Base-by-base conservation (phyloP, 1,140 invertebrate genomes). In the Hypothenemus hampei region DNA sequence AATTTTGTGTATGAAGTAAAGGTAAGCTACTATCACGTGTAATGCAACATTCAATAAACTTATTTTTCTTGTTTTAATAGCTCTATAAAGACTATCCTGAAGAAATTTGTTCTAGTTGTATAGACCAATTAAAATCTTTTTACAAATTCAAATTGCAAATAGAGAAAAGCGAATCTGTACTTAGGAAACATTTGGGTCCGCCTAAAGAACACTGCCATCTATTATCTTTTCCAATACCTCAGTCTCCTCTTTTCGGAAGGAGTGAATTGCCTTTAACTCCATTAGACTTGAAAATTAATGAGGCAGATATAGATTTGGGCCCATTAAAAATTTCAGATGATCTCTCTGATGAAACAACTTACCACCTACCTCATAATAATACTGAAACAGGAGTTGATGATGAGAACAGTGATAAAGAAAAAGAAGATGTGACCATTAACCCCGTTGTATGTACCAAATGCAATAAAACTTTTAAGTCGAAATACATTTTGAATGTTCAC, bases 401-500 rank as follows among this genome's bases (percentile, higher is more conserved):
- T 31, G 3, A 11, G 8, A 31, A 31, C 13, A 11, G 8, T 11
- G 26, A 37, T 7, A 20, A 21, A 23, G 50, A 44, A 3, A 41
- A 31, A 29, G 31, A 43, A 13, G 29, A 20, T 26, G 40, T 44
- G n/a, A 11, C 26, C 4, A 56, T 56, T 6, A 18, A 59, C 43
- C 41, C 47, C 0, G 44, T 47, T 6, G 45, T 60, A 57, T 85
- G 83, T 66, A 77, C 81, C 37, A 68, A 77, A 1, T 85, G 83
- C 62, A 74, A 76, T 41, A 78, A 78, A 61, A 77, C 78, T 20
- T 84, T 84, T 67, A 84, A 82, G 58, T 81, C 83, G 63, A 83
- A 65, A 57, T 61, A 65, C 35, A 61, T 62, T 22, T 46, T 90
- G 3, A 87, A 87, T 66, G 89, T 88, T 33, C 86, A 88, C 57